These are phyloP conservation scores for Alviniconcha strummeri DNA, from an alignment of 2,888 invertebrate genomes.

Conservation along the genomic window DNA sequence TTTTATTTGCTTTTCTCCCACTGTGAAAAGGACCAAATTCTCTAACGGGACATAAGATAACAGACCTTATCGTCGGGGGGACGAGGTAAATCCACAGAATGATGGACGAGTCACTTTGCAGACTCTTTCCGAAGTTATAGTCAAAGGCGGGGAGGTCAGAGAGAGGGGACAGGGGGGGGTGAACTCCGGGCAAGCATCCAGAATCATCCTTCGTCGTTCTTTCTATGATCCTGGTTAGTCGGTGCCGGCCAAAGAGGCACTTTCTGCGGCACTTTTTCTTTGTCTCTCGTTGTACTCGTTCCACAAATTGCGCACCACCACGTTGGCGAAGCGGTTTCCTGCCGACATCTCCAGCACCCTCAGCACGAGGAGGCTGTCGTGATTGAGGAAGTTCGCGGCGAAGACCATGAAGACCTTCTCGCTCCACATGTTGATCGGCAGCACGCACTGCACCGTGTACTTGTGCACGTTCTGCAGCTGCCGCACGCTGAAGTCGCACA, in stretches of 20 bases:
- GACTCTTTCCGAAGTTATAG: too few relatives aligned
- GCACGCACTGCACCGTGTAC: slow-evolving; percentile 73
- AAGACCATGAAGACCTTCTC: slow-evolving; percentile 74
- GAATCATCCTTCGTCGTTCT: too few relatives aligned
- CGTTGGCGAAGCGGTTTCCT: slow-evolving; percentile 14
- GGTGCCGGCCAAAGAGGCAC: too few relatives aligned
- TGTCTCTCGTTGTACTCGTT: neutral
- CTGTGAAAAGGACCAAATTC: too few relatives aligned
- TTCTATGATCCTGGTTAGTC: too few relatives aligned
- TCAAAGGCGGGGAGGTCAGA: neutral
- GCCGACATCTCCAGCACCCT: slow-evolving; percentile 32
- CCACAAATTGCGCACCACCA: slow-evolving; percentile 23
- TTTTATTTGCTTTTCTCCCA: too few relatives aligned
- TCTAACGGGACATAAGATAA: too few relatives aligned
- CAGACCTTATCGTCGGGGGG: too few relatives aligned
- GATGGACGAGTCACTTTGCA: too few relatives aligned
- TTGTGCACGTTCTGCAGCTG: slow-evolving; percentile 74
- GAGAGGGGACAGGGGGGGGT: neutral
- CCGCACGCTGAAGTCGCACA: slow-evolving; percentile 73
- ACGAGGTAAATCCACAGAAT: too few relatives aligned
- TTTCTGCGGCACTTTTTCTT: too few relatives aligned
- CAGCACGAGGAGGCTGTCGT: slow-evolving; percentile 39
- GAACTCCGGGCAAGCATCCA: too few relatives aligned
- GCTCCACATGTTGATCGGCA: slow-evolving; percentile 70
- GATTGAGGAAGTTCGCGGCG: slow-evolving; percentile 29